Evolutionary conservation across 2,113 vertebrate species (phyloP).

Genomic region (Grammatotria lemairii): DNA sequence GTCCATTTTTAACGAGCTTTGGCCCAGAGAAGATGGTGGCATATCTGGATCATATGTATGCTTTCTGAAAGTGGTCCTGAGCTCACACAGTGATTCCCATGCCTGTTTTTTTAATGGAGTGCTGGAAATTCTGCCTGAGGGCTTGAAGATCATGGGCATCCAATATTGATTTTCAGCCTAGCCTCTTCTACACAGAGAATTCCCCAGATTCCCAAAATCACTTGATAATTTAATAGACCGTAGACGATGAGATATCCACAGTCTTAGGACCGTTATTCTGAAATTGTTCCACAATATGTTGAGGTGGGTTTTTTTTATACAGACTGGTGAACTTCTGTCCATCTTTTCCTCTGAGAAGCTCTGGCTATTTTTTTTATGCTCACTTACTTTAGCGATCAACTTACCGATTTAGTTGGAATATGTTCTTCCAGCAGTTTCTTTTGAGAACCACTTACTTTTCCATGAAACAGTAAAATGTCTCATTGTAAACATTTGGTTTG

Average conservation of each 20-base stretch:
- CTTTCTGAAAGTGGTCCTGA: neutral
- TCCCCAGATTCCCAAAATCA: neutral
- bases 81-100: neutral
- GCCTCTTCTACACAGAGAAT: neutral
- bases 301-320: fast-evolving
- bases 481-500: neutral
- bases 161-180: neutral
- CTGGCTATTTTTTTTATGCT: neutral
- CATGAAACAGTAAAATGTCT: neutral
- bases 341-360: neutral
- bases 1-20: neutral
- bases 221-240: neutral
- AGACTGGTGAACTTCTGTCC: neutral
- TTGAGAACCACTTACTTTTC: neutral
- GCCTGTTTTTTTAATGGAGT: neutral
- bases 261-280: neutral
- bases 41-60: neutral
- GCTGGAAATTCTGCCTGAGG: neutral
- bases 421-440: neutral
- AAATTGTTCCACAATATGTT: neutral
- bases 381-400: neutral
- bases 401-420: neutral
- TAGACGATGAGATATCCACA: neutral
- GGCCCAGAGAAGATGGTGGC: neutral
- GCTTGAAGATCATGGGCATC: neutral